These are phyloP conservation scores for Aphelenchoides fujianensis DNA, from an alignment of 1,140 invertebrate genomes.

Conservation along the genomic window DNA sequence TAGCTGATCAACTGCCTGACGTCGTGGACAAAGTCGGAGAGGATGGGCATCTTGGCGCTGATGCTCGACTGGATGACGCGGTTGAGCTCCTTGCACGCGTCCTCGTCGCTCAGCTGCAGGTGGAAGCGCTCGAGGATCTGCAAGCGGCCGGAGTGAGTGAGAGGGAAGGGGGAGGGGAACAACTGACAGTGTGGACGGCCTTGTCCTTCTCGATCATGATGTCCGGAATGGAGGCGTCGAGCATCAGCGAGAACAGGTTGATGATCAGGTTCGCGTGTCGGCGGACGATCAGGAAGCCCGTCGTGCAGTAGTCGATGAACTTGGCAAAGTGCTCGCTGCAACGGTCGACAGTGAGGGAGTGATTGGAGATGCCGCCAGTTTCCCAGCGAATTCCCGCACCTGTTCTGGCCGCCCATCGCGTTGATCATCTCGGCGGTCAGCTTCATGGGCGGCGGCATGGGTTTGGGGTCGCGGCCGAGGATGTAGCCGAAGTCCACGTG, in stretches of 20 bases:
- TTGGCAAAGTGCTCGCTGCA: conserved; percentile 84
- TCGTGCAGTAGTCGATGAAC: conserved; percentile 90
- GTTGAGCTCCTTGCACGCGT: conserved; percentile 89
- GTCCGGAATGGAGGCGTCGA: conserved; percentile 95
- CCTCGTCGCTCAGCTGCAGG: conserved; percentile 88
- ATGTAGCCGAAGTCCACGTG: conserved; percentile 99
- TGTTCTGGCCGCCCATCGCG: conserved; percentile 87
- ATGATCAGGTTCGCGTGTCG: conserved; percentile 93
- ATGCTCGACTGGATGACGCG: conserved; percentile 87
- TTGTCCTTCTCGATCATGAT: conserved; percentile 98
- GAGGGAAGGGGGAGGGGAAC: conserved; percentile 23
- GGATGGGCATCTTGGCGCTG: conserved; percentile 86
- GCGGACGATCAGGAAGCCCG: conserved; percentile 87
- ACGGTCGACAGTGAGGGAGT: no score
- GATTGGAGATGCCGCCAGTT: not conserved
- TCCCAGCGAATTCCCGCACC: conserved; percentile 51
- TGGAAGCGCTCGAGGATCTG: conserved; percentile 86
- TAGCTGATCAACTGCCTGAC: conserved; percentile 65
- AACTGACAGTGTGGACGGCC: conserved; percentile 66
- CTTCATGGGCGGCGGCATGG: conserved; percentile 96
- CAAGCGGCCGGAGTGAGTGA: no score
- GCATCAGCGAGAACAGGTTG: conserved; percentile 96
- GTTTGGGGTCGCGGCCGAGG: conserved; percentile 93
- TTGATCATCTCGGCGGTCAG: conserved; percentile 98
- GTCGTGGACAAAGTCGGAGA: conserved; percentile 94